Conservation (phyloP, 2,888 invertebrate genomes). For the Polietes domitor region DNA sequence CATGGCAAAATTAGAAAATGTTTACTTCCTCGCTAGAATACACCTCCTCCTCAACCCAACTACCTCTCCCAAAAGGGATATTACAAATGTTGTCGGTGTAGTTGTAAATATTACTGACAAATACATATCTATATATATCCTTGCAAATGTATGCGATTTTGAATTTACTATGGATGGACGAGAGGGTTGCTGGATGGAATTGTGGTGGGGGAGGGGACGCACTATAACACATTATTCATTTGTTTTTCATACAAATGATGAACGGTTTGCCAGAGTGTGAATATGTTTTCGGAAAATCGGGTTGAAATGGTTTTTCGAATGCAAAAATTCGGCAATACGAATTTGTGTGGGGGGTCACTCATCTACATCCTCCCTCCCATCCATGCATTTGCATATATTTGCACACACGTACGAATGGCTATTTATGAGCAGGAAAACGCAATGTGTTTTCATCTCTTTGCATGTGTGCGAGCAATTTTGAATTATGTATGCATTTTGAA, state of each 20-base stretch:
- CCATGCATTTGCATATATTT: not conserved
- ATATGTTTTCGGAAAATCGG: not conserved
- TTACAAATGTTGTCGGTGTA: conserved; percentile 2
- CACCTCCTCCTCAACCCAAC: not conserved
- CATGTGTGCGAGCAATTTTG: not conserved
- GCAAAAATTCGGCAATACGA: not conserved
- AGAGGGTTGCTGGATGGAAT: not conserved
- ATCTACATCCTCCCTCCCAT: not conserved
- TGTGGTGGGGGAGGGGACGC: not conserved
- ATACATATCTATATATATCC: not conserved
- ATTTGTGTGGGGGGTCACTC: not conserved
- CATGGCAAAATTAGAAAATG: conserved; percentile 32
- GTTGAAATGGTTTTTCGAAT: conserved; percentile 37
- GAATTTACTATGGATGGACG: not conserved
- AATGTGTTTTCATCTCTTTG: not conserved
- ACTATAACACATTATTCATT: conserved; percentile 24
- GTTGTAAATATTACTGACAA: not conserved
- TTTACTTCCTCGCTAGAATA: not conserved
- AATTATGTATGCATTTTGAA: conserved; percentile 18
- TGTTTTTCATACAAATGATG: conserved; percentile 16
- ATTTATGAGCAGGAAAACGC: conserved; percentile 10
- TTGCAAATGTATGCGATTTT: not conserved
- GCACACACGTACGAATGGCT: not conserved
- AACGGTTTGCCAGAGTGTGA: conserved; percentile 14
- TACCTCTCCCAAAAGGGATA: not conserved